A percentile compares a stretch with the other conserved stretches of the same genome.
These are phyloP conservation scores for Chlorospingus flavigularis DNA, from an alignment of 2,797 vertebrate genomes.

Conservation along the genomic window DNA sequence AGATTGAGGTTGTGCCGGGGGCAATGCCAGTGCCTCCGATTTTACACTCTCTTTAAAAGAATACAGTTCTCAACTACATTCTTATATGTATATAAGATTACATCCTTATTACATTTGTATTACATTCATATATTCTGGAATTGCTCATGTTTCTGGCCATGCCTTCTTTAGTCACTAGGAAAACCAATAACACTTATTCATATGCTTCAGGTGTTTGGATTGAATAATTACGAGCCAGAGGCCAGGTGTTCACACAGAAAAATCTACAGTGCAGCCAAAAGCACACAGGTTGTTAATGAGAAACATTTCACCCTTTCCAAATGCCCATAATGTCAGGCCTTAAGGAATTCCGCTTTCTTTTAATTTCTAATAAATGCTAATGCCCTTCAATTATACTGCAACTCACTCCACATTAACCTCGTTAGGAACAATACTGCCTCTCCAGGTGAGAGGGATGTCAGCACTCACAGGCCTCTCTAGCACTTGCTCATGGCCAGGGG, in stretches of 20 bases:
- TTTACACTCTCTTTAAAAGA: not conserved
- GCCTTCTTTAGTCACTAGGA: not conserved
- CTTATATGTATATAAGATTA: not conserved
- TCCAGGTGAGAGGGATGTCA: not conserved
- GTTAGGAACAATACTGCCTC: not conserved
- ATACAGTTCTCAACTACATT: not conserved
- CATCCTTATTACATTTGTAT: not conserved
- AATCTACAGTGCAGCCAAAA: not conserved
- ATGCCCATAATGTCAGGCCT: not conserved
- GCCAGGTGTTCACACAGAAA: not conserved
- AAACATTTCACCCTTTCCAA: not conserved
- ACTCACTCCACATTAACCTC: not conserved
- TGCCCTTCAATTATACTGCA: not conserved
- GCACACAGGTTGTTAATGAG: not conserved
- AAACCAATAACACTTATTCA: not conserved
- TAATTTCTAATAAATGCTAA: constrained; percentile 8
- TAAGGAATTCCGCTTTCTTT: not conserved
- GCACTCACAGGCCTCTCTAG: not conserved
- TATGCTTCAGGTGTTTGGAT: not conserved
- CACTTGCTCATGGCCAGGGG: not conserved
- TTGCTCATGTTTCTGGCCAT: not conserved
- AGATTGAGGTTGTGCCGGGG: not conserved
- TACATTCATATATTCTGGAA: not conserved
- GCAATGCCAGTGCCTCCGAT: not conserved
- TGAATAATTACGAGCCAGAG: not conserved